These are phyloP conservation scores for Melieria picta DNA, from an alignment of 2,888 invertebrate genomes.

Conservation along the genomic window DNA sequence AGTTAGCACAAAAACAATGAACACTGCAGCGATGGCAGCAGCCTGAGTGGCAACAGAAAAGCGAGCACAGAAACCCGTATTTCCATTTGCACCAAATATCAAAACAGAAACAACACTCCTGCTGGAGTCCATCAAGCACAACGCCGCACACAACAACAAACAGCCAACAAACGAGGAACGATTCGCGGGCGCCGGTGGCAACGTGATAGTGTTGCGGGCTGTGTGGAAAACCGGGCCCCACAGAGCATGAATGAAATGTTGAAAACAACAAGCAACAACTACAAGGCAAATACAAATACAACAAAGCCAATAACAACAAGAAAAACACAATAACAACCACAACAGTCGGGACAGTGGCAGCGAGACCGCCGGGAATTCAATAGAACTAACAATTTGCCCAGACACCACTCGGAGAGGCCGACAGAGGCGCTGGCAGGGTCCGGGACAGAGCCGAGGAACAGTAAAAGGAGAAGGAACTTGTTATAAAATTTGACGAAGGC, in stretches of 20 bases:
- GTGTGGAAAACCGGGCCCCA: background rate
- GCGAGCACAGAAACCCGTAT: too few relatives aligned
- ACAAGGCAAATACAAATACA: background rate
- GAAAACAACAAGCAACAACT: background rate
- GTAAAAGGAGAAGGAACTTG: background rate
- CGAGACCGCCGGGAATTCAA: constrained; percentile 7
- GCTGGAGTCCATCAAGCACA: too few relatives aligned
- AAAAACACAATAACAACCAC: background rate
- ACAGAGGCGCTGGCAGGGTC: too few relatives aligned
- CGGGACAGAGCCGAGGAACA: background rate
- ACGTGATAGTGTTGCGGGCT: background rate
- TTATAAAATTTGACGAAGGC: background rate
- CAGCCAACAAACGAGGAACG: too few relatives aligned
- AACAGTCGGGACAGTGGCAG: background rate
- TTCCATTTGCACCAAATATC: too few relatives aligned
- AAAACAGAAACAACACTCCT: too few relatives aligned
- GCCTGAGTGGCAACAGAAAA: too few relatives aligned
- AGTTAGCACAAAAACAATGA: too few relatives aligned
- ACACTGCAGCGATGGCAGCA: too few relatives aligned
- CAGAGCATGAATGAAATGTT: background rate
- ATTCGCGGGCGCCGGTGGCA: background rate
- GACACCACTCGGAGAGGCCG: background rate
- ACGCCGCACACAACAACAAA: too few relatives aligned
- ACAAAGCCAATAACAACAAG: background rate
- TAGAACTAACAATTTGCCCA: background rate